phyloP scores from a whole-genome alignment of 2,888 invertebrate genomes.

The Drosophila kanekoi region DNA sequence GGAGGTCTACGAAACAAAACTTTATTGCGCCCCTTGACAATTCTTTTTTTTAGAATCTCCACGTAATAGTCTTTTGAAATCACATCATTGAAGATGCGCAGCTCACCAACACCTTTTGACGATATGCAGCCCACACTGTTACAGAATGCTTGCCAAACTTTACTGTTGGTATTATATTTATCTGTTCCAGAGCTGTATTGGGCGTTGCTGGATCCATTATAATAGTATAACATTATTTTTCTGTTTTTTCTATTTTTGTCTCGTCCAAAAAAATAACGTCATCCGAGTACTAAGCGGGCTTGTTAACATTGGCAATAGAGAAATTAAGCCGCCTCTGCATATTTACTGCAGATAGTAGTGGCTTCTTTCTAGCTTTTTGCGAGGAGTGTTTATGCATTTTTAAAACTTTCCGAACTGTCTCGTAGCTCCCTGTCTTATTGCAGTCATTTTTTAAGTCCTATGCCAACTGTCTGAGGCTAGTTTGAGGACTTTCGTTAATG shows the following conservation, averaged over 20 bases:
- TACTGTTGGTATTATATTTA: slow-evolving; percentile 6
- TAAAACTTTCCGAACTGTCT: slow-evolving; percentile 13
- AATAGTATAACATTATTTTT: too few species aligned
- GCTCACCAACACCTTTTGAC: slow-evolving; percentile 32
- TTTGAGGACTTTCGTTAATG: slow-evolving; percentile 7
- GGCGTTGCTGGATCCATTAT: slow-evolving; percentile 8
- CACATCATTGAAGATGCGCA: slow-evolving; percentile 32
- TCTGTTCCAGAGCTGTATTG: slow-evolving; percentile 28
- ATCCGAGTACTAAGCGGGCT: neutral
- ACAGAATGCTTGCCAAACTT: slow-evolving; percentile 45
- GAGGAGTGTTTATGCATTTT: slow-evolving; percentile 3
- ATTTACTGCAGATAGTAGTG: neutral
- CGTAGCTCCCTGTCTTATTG: neutral
- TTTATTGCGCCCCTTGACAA: slow-evolving; percentile 2
- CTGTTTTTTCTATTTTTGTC: too few species aligned
- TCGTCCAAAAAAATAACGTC: slow-evolving; percentile 16
- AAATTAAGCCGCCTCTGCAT: neutral
- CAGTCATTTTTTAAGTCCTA: neutral
- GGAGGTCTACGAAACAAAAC: slow-evolving; percentile 9
- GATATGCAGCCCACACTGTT: slow-evolving; percentile 45
- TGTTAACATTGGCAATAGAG: neutral
- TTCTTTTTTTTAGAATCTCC: slow-evolving; percentile 23
- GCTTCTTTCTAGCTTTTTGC: slow-evolving; percentile 2
- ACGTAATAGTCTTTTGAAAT: slow-evolving; percentile 30
- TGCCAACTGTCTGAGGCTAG: slow-evolving; percentile 3